Base-by-base conservation (phyloP, 2,113 vertebrate species). In the Poeciliopsis turrubarensis region DNA sequence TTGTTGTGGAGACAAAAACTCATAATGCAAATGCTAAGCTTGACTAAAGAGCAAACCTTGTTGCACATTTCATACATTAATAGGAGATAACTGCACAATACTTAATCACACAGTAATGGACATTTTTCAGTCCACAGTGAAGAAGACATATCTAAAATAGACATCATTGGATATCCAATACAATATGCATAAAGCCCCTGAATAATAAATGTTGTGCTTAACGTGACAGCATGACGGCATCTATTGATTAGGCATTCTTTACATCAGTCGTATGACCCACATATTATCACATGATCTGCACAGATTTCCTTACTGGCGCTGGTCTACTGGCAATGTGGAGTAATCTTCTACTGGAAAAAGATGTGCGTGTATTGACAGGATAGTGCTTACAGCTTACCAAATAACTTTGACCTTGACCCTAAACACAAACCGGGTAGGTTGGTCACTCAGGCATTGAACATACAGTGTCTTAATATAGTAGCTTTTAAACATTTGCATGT, bases 151-250 rank as follows among this genome's bases (percentile, higher is more conserved):
- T 57, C 25, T 60, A 77, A 66, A 72, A 63, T 72, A 89, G 78
- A 73, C 71, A 15, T 70, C 74, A 76, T 8, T 75, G 65, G 73
- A 17, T 77, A 77, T 85, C 84, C 78, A 75, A 82, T 83, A 78
- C 83, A 81, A 88, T 87, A 86, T 87, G 82, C 86, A 88, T 73
- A 81, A 76, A 78, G 65, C 70, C 65, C 15, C 65, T 93, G 81
- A 91, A 93, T 94, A 89, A 92, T 92, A 83, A 83, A 93, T 89
- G 82, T 87, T 85, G 80, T 91, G 90, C 92, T 94, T 85, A 81
- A 83, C 86, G 76, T 74, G 81, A 88, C 82, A 91, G 83, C 83
- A 84, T 67, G 81, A 66, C 64, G 86, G 79, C 82, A 83, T 81
- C 68, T 86, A 92, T 93, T 85, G 90, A 92, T 92, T 68, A 30